Evolutionary conservation across 2,888 invertebrate species (phyloP).

Genomic region (Luperina testacea): DNA sequence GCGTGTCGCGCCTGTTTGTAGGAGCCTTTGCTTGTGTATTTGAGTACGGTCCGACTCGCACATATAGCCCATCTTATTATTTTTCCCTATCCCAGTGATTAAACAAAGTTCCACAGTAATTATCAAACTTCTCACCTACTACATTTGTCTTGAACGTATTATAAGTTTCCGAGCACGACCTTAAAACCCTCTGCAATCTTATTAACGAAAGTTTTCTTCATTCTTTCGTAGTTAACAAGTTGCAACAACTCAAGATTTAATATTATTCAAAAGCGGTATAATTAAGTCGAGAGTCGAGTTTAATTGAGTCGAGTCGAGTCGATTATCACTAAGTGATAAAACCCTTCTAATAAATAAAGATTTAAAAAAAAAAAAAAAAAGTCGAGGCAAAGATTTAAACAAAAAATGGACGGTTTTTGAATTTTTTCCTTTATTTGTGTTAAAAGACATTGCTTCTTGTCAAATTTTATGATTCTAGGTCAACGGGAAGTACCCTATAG

Average conservation of each 20-base stretch:
- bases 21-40: no score
- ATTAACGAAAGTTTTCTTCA: conserved; percentile 20
- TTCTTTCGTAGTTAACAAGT: conserved; percentile 25
- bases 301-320: no score
- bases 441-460: no score
- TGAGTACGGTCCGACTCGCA: no score
- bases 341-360: no score
- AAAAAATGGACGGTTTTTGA: no score
- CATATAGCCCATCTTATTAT: not conserved
- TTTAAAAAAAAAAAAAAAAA: no score
- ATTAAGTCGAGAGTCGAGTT: not conserved
- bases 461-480: no score
- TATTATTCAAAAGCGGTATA: conserved; percentile 6
- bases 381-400: not conserved
- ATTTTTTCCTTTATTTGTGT: no score
- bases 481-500: no score
- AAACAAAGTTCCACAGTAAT: not conserved
- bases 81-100: not conserved
- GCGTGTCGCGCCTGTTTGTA: no score
- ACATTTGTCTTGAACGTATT: conserved; percentile 3
- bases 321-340: no score
- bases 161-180: not conserved
- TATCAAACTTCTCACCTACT: not conserved
- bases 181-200: conserved; percentile 13
- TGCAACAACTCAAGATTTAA: conserved; percentile 17